Evolutionary conservation across 64 coral and sea anemone genomes (phyloP), one percentile per base, ranked within the genome.

Genomic region (Exaiptasia diaphana): DNA sequence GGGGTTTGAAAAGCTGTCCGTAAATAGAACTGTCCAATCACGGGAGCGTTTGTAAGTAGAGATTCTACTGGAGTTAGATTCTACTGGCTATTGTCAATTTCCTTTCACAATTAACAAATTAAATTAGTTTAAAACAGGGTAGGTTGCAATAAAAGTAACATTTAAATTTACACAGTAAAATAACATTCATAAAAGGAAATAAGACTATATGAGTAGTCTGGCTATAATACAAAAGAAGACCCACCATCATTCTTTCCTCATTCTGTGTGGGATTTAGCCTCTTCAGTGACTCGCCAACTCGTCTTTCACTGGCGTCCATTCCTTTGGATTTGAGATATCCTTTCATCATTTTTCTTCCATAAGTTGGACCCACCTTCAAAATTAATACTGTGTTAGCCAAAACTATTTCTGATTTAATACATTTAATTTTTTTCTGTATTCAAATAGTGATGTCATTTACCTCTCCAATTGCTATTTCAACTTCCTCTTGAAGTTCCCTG

Each of bases 271-370:
- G 44, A 17, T 48, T 48, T 6, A 8, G 44, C 17, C 44, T 6
- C 44, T 48, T 6, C 17, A 48, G 17, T 6, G 44, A 6, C 17
- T 8, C 44, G 17, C 44, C 44, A 48, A 48, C 17, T 8, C 44
- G 44, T 48, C 44, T 48, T 48, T 48, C 44, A 69, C 65, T 17
- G 38, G 28, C 36, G 21, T 30, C 27, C 12, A 69, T 38, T 30
- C 29, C 65, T 2, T 69, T 69, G 34, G 27, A 37, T 69, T 69
- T 69, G 0, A 69, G 20, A 17, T 37, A 69, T 7, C 65, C 65
- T 69, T 69, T 69, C 17, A 69, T 34, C 65, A 69, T 39, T 69
- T 69, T 69, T 37, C 65, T 25, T n/a, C 65, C 34, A 1, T 38
- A 69, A 5, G 28, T 69, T 69, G 65, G 65, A 22, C 65, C 65